Evolutionary conservation across 1,140 invertebrate species (phyloP).

Genomic region (Eciton burchellii): DNA sequence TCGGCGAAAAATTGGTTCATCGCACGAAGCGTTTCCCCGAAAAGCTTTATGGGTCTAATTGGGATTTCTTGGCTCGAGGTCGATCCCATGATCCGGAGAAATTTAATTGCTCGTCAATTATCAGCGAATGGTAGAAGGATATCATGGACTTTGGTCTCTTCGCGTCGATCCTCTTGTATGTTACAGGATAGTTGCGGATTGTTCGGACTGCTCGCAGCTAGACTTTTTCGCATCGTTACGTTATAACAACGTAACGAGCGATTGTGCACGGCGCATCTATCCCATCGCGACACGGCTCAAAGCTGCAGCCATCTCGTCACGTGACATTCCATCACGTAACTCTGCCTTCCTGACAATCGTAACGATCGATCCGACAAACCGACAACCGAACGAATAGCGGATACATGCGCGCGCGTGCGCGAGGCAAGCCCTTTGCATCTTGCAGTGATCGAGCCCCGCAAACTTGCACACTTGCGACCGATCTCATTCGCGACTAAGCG

Average conservation of each 20-base stretch:
- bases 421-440: conserved; percentile 62
- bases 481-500: conserved; percentile 7
- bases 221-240: conserved; percentile 26
- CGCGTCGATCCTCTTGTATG: not conserved
- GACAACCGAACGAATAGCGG: conserved; percentile 52
- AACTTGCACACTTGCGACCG: not conserved
- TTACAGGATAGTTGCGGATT: not conserved
- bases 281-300: conserved; percentile 34
- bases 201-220: not conserved
- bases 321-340: conserved; percentile 59
- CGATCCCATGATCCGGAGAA: not conserved
- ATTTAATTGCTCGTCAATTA: not conserved
- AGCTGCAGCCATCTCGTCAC: conserved; percentile 61
- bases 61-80: not conserved
- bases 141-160: not conserved
- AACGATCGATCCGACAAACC: conserved; percentile 15
- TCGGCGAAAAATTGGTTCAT: not conserved
- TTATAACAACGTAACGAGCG: conserved; percentile 65
- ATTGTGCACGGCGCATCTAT: conserved; percentile 47
- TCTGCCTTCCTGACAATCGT: conserved; percentile 3
- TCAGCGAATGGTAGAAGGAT: conserved; percentile 13
- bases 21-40: not conserved
- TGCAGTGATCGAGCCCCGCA: conserved; percentile 49
- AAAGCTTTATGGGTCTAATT: not conserved
- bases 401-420: conserved; percentile 52